Evolutionary conservation across 2,888 invertebrate genomes (phyloP).

Genomic region (Luperina testacea): DNA sequence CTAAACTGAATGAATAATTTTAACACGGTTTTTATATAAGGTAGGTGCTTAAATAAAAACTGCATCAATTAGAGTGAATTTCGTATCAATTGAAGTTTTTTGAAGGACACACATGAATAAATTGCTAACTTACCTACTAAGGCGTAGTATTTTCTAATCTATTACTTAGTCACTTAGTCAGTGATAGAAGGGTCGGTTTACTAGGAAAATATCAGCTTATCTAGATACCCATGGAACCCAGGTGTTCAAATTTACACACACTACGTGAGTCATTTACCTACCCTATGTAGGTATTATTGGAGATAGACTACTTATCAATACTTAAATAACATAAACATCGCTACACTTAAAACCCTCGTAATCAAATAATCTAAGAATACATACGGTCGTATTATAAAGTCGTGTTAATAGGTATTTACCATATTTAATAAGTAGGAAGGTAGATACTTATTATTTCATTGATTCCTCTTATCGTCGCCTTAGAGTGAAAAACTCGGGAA

Average conservation of each 20-base stretch:
- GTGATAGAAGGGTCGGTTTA: constrained; percentile 1
- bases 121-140: neutral
- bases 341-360: constrained; percentile 1
- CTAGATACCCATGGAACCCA: constrained; percentile 16
- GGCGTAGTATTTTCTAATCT: constrained; percentile 5
- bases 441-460: neutral
- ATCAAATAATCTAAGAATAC: neutral
- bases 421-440: neutral
- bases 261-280: constrained; percentile 8
- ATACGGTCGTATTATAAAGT: neutral
- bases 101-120: neutral
- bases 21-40: too few species aligned
- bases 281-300: neutral
- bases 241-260: constrained; percentile 32
- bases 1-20: too few species aligned
- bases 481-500: too few species aligned
- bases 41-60: too few species aligned
- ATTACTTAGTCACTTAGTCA: neutral
- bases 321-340: neutral
- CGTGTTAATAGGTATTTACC: neutral
- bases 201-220: constrained; percentile 36
- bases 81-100: neutral
- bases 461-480: too few species aligned
- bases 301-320: constrained; percentile 24
- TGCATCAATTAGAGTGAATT: neutral